phyloP scores from a whole-genome alignment of 2,888 invertebrate species.

The Anthophora plumipes region DNA sequence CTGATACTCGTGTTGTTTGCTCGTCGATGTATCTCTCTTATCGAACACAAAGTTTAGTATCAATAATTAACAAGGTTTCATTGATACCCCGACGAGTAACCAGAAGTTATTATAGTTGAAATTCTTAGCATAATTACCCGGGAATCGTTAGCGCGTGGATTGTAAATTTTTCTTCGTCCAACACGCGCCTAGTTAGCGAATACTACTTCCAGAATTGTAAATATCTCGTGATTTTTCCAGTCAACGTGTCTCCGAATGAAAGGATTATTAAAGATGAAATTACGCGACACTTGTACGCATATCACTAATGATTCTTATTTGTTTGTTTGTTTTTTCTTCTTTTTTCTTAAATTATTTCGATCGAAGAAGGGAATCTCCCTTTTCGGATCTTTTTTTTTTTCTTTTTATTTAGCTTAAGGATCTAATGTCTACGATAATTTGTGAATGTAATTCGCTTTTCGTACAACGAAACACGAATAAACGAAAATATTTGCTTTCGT shows the following conservation, averaged over 20 bases:
- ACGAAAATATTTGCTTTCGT: neutral
- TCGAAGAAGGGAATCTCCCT: neutral
- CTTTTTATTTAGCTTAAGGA: neutral
- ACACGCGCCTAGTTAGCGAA: neutral
- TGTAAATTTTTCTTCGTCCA: neutral
- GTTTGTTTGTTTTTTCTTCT: neutral
- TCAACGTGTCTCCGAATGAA: neutral
- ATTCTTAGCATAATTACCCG: constrained; percentile 43
- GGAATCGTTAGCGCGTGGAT: neutral
- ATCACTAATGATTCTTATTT: constrained; percentile 28
- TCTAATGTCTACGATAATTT: neutral
- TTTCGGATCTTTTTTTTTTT: neutral
- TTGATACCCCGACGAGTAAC: neutral
- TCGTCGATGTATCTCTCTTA: neutral
- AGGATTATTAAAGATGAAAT: constrained; percentile 30
- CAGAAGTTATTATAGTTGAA: constrained; percentile 15
- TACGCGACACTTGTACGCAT: constrained; percentile 3
- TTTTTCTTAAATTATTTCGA: neutral
- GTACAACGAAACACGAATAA: neutral
- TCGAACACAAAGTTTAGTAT: neutral
- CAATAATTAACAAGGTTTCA: neutral
- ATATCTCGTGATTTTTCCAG: constrained; percentile 27
- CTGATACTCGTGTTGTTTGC: constrained; percentile 2
- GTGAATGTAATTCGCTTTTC: neutral
- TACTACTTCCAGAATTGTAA: constrained; percentile 44